phyloP scores from a whole-genome alignment of 2,888 invertebrate genomes.

The Ectemnius cavifrons region DNA sequence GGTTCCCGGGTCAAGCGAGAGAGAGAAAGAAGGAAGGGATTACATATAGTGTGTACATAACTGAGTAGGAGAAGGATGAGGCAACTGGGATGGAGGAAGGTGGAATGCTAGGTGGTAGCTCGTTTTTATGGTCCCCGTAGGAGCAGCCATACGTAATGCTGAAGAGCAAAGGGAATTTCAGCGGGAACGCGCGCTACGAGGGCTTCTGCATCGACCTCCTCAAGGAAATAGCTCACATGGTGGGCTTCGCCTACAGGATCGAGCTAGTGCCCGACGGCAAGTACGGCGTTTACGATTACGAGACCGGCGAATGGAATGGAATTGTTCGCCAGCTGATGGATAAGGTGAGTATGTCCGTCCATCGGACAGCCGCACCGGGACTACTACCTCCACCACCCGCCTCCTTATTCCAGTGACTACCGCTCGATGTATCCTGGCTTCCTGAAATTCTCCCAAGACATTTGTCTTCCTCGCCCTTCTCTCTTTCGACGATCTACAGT shows the following conservation, averaged over 20 bases:
- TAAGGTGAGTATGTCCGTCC: slow-evolving; percentile 79
- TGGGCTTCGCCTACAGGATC: slow-evolving; percentile 84
- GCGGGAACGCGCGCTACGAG: slow-evolving; percentile 84
- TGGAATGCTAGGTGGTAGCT: slow-evolving; percentile 52
- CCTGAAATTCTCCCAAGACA: no score
- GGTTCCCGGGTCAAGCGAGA: background rate
- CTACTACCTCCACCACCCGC: no score
- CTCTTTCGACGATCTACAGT: no score
- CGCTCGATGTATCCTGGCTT: no score
- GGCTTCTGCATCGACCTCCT: slow-evolving; percentile 88
- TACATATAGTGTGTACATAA: slow-evolving; percentile 5
- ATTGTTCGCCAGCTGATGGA: slow-evolving; percentile 84
- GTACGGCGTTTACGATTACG: slow-evolving; percentile 87
- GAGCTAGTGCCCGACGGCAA: slow-evolving; percentile 83
- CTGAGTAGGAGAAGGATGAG: slow-evolving; percentile 9
- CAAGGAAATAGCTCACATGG: slow-evolving; percentile 82
- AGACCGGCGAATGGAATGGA: slow-evolving; percentile 87
- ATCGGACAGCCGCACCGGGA: slow-evolving; percentile 1
- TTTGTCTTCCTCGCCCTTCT: no score
- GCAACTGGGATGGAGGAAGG: slow-evolving; percentile 6
- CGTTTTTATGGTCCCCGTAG: slow-evolving; percentile 76
- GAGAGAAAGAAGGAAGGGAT: slow-evolving; percentile 10
- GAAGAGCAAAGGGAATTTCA: slow-evolving; percentile 79
- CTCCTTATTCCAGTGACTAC: no score
- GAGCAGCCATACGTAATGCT: slow-evolving; percentile 82